Percentiles rank a stretch among this genome's conserved stretches.
Conservation (phyloP, 1,140 invertebrate genomes). For the Ceratosolen solmsi region DNA sequence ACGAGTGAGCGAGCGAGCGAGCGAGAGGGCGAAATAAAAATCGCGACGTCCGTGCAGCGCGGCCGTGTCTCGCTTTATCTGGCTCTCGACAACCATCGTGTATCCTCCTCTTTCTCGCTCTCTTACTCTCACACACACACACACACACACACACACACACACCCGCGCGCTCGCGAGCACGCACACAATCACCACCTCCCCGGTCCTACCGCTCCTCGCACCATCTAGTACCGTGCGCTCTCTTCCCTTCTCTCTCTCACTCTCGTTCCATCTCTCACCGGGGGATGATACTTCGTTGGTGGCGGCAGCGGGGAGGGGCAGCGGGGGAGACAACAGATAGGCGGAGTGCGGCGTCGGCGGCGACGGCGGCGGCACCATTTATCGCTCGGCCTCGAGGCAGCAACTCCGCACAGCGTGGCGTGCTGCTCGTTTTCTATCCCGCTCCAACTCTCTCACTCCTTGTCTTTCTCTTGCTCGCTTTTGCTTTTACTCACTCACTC, state of each 20-base stretch:
- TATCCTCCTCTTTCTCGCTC: not conserved
- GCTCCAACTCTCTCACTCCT: slow-evolving; percentile 1
- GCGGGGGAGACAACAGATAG: slow-evolving; percentile 13
- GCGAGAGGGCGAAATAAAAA: not conserved
- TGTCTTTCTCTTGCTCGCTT: not conserved
- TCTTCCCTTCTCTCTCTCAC: not conserved
- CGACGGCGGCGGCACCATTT: slow-evolving; percentile 66
- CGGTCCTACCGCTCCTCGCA: not conserved
- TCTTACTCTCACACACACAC: not conserved
- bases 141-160: no score
- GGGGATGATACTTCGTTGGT: slow-evolving; percentile 26
- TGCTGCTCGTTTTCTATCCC: slow-evolving; percentile 37
- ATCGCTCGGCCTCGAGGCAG: slow-evolving; percentile 65
- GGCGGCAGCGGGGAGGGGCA: slow-evolving; percentile 36
- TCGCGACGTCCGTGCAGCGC: not conserved
- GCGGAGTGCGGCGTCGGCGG: slow-evolving; percentile 53
- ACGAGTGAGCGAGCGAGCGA: slow-evolving; percentile 20
- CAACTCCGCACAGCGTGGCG: slow-evolving; percentile 60
- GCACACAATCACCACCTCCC: not conserved
- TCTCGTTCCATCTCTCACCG: slow-evolving; percentile 19
- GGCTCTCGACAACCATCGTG: slow-evolving; percentile 29
- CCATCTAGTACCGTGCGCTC: not conserved
- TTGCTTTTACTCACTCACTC: not conserved
- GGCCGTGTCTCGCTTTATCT: not conserved
- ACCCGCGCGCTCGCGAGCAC: no score